These are phyloP conservation scores for Nyctereutes procyonoides DNA, from an alignment of 2,113 vertebrate genomes.

Conservation along the genomic window DNA sequence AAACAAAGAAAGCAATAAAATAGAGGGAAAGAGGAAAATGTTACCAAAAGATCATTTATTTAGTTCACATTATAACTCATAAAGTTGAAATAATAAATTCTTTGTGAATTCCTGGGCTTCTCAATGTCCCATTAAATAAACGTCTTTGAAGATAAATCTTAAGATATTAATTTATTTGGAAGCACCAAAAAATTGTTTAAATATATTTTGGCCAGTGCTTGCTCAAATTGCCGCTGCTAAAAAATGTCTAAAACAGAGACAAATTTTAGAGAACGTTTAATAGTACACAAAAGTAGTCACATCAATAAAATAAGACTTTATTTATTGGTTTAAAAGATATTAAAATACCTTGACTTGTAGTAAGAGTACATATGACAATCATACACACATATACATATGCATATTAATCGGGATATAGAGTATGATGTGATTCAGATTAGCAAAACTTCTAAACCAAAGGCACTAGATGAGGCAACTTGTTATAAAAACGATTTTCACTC, in stretches of 20 bases:
- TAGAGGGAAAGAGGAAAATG: not conserved
- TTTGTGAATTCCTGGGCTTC: not conserved
- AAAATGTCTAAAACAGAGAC: not conserved
- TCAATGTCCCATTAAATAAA: not conserved
- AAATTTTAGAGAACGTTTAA: not conserved
- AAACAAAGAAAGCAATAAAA: accelerated
- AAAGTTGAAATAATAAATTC: not conserved
- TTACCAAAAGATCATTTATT: not conserved
- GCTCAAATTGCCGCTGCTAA: not conserved
- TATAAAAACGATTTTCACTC: not conserved
- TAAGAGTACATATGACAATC: not conserved
- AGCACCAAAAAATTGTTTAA: not conserved
- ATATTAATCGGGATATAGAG: not conserved
- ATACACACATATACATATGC: not conserved
- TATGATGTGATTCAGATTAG: not conserved
- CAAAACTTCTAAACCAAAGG: not conserved
- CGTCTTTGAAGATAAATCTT: not conserved
- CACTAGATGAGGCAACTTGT: not conserved
- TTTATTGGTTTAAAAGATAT: not conserved
- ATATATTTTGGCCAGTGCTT: not conserved
- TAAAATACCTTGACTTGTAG: not conserved
- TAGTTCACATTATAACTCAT: not conserved
- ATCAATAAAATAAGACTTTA: not conserved
- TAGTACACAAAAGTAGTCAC: not conserved
- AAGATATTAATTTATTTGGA: not conserved